These are phyloP conservation scores for Girardinus metallicus DNA, from an alignment of 2,797 vertebrate species.

Conservation along the genomic window DNA sequence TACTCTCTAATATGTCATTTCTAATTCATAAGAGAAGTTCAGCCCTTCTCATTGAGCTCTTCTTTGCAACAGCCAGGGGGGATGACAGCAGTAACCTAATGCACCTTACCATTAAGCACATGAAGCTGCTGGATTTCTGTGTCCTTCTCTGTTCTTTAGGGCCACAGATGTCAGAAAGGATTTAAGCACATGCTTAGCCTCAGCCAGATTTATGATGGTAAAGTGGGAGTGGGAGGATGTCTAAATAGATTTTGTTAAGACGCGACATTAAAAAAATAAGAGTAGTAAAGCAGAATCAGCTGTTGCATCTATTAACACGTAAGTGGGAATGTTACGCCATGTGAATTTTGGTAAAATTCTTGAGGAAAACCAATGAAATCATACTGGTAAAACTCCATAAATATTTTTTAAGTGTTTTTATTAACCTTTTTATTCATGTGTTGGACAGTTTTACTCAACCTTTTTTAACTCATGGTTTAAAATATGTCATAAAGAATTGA, in stretches of 20 bases:
- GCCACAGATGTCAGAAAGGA: conserved; percentile 14
- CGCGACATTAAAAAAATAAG: not conserved
- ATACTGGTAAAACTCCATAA: not conserved
- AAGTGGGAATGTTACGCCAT: not conserved
- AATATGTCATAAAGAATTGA: not conserved
- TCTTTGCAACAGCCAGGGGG: conserved; percentile 47
- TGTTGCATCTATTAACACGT: not conserved
- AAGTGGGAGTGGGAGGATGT: conserved; percentile 8
- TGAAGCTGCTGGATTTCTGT: conserved; percentile 24
- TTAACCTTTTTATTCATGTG: not conserved
- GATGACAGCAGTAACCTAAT: conserved; percentile 43
- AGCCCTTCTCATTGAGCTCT: conserved; percentile 51
- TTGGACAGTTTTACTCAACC: not conserved
- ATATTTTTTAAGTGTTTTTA: not conserved
- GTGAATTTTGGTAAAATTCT: not conserved
- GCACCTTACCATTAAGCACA: conserved; percentile 50
- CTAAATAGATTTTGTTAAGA: not conserved
- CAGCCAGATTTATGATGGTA: conserved; percentile 4
- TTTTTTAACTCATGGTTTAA: not conserved
- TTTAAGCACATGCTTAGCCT: conserved; percentile 13
- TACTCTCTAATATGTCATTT: conserved; percentile 70
- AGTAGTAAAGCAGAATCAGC: not conserved
- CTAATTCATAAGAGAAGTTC: conserved; percentile 73
- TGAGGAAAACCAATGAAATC: not conserved
- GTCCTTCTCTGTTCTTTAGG: conserved; percentile 34